Percentiles rank a stretch among this genome's conserved stretches.
phyloP scores from a whole-genome alignment of 2,113 vertebrate genomes.

The Rhynchomys soricoides region DNA sequence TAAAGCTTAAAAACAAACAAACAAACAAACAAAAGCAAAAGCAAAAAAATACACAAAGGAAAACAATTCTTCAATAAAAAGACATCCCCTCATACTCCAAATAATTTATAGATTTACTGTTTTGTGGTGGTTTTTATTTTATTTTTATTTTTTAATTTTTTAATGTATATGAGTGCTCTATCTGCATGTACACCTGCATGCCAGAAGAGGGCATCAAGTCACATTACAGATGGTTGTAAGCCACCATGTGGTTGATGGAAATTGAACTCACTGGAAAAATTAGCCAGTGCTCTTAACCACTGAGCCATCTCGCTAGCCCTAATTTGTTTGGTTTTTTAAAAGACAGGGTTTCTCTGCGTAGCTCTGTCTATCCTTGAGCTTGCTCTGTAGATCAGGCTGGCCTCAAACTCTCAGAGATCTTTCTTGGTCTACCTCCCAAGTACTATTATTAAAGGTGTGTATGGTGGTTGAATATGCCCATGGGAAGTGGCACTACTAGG shows the following conservation, averaged over 20 bases:
- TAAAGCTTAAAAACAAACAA: neutral
- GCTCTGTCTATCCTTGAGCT: neutral
- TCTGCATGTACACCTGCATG: too few species aligned
- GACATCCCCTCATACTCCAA: neutral
- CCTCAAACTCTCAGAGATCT: neutral
- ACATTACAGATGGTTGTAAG: too few species aligned
- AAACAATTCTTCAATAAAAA: constrained; percentile 19
- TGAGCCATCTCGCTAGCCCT: too few species aligned
- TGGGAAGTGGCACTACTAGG: too few species aligned
- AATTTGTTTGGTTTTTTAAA: neutral
- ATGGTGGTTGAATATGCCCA: too few species aligned
- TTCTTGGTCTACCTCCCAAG: neutral
- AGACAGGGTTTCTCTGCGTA: neutral
- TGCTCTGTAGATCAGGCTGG: neutral
- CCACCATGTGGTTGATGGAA: too few species aligned
- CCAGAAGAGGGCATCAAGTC: too few species aligned
- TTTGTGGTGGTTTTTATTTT: neutral
- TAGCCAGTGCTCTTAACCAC: too few species aligned
- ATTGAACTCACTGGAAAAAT: too few species aligned
- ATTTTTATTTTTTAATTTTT: too few species aligned
- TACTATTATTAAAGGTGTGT: neutral
- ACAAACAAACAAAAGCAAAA: neutral
- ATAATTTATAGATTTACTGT: neutral
- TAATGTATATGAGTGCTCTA: too few species aligned
- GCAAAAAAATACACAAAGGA: neutral